phyloP scores from a whole-genome alignment of 1,140 invertebrate genomes.

The Onthophagus taurus region DNA sequence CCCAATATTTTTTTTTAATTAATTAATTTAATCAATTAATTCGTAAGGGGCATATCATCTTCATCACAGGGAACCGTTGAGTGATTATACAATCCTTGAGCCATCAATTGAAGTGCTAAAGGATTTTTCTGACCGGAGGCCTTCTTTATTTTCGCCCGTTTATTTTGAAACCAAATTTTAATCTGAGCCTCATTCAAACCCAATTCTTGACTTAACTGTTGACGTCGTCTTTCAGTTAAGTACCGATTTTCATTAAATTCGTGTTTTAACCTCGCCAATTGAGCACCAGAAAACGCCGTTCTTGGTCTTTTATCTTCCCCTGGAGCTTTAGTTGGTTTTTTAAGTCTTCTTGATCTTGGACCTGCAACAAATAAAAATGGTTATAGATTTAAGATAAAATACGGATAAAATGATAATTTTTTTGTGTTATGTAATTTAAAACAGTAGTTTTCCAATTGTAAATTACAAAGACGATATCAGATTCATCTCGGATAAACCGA shows the following conservation, averaged over 20 bases:
- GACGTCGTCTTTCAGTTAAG: slow-evolving; percentile 79
- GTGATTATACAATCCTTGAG: slow-evolving; percentile 85
- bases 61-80: slow-evolving; percentile 75
- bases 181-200: slow-evolving; percentile 91
- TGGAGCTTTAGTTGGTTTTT: slow-evolving; percentile 40
- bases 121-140: slow-evolving; percentile 72
- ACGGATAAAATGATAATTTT: no score
- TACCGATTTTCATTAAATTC: slow-evolving; percentile 90
- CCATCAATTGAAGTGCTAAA: slow-evolving; percentile 80
- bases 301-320: slow-evolving; percentile 88
- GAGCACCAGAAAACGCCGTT: slow-evolving; percentile 94
- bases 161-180: slow-evolving; percentile 95
- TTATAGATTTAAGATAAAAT: no score
- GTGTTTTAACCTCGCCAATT: slow-evolving; percentile 81
- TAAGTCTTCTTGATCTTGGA: slow-evolving; percentile 75
- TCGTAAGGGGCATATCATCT: no score
- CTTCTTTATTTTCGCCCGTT: slow-evolving; percentile 92
- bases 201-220: slow-evolving; percentile 76
- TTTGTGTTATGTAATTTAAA: no score
- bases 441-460: no score
- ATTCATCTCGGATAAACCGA: no score
- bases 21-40: no score
- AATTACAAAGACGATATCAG: no score
- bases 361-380: slow-evolving; percentile 57
- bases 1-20: no score